phyloP scores from a whole-genome alignment of 1,140 invertebrate genomes.

The Chironomus striatipennis region DNA sequence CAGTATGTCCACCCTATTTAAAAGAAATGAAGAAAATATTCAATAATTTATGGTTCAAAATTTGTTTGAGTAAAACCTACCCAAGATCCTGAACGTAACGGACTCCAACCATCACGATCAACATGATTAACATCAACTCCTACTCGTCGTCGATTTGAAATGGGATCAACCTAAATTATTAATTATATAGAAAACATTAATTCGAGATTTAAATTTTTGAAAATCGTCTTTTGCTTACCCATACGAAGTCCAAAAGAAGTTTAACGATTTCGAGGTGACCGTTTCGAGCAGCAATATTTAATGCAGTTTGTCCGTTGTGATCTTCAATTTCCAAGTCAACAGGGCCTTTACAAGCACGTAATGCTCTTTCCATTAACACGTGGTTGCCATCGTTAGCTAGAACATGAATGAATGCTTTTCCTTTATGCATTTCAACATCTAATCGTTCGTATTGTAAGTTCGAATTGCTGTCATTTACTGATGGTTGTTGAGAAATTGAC shows the following conservation, averaged over 20 bases:
- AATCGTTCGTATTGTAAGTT: conserved; percentile 27
- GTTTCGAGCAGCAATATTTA: conserved; percentile 74
- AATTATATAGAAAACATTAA: conserved; percentile 36
- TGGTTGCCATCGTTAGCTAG: conserved; percentile 66
- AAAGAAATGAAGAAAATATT: too few species aligned
- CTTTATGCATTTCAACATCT: conserved; percentile 48
- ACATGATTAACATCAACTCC: conserved; percentile 73
- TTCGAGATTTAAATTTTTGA: conserved; percentile 25
- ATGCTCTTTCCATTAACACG: conserved; percentile 51
- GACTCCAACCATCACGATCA: conserved; percentile 85
- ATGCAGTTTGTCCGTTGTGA: conserved; percentile 68
- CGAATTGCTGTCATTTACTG: conserved; percentile 31
- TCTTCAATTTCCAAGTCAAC: conserved; percentile 55
- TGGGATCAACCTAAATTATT: conserved; percentile 43
- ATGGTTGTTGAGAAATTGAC: not conserved
- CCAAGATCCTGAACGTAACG: conserved; percentile 78
- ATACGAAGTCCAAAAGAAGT: conserved; percentile 39
- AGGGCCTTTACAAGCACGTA: conserved; percentile 48
- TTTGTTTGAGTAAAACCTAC: too few species aligned
- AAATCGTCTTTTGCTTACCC: conserved; percentile 24
- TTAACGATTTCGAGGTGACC: conserved; percentile 68
- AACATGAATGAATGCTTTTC: conserved; percentile 62
- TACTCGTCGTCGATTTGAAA: not conserved
- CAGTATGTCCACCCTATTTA: conserved; percentile 88
- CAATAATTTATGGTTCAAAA: too few species aligned